Evolutionary conservation across 2,888 invertebrate genomes (phyloP).

Genomic region (Hydrotaea diabolus): DNA sequence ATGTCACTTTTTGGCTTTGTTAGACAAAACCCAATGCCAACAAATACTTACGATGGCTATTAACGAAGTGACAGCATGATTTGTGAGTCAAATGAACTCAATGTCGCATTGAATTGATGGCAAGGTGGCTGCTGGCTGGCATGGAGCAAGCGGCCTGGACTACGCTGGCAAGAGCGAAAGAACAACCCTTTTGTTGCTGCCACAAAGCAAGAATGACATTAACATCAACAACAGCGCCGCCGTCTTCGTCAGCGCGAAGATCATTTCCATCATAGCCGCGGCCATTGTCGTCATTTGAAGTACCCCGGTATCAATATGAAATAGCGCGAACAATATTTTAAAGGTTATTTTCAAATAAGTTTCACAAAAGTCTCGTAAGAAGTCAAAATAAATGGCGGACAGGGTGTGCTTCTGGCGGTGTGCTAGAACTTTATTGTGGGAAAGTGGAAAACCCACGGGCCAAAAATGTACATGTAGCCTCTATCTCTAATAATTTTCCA

Average conservation of each 20-base stretch:
- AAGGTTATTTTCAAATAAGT: constrained; percentile 20
- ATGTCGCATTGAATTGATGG: constrained; percentile 20
- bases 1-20: constrained; percentile 47
- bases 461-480: too few species aligned
- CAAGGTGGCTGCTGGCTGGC: neutral
- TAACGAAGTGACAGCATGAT: constrained; percentile 45
- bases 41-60: constrained; percentile 42
- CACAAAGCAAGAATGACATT: neutral
- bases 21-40: constrained; percentile 45
- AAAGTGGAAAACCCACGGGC: too few species aligned
- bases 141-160: too few species aligned
- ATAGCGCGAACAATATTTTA: constrained; percentile 30
- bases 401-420: neutral
- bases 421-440: too few species aligned
- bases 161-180: neutral
- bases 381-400: neutral
- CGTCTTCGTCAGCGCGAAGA: neutral
- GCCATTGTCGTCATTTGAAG: constrained; percentile 12
- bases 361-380: neutral
- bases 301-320: constrained; percentile 10
- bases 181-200: constrained; percentile 12
- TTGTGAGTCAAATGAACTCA: constrained; percentile 46
- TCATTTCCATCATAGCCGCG: neutral
- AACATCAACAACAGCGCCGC: neutral
- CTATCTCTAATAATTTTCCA: too few species aligned